Evolutionary conservation across 1,140 invertebrate genomes (phyloP), one percentile per base, ranked within the genome.

Genomic region (Danaus melanippus): DNA sequence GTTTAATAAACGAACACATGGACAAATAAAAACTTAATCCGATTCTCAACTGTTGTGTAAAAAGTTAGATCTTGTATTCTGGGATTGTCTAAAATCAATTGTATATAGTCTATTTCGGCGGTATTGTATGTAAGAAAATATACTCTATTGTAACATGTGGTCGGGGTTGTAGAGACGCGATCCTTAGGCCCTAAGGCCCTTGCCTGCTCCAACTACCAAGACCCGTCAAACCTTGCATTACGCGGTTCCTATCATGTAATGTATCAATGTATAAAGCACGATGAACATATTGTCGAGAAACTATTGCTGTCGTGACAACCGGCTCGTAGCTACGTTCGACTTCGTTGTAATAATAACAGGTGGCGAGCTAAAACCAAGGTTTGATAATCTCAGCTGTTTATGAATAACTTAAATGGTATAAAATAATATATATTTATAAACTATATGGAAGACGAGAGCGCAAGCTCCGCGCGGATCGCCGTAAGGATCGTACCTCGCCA

Each of bases 21-120:
- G 69, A 74, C 67, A 56, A 84, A 74, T 46, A 42, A 56, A 79
- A 80, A 53, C 42, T 40, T 76, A 79, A 74, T 67, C 58, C 72
- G 71, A 32, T 66, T 68, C 58, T 74, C 54, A 71, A 74, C 67
- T 81, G 76, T 76, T 76, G 76, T 79, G 84, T 86, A 86, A 86
- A 86, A 86, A 84, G 84, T 84, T 75, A 62, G 84, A 86, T 86
- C 84, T 86, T 86, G 84, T 86, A 86, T 84, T 86, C 84, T 86
- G 84, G 84, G 74, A 81, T 86, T 84, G 83, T 78, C 68, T 80
- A 78, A 86, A 86, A 79, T 83, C 66, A 84, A 84, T 84, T 77
- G 78, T 50, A 76, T 80, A 80, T 86, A 84, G 64, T 84, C 79
- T 79, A 84, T 82, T 80, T 74, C 78, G 75, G 75, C 73, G 69